A percentile compares a stretch with the other conserved stretches of the same genome.
These are phyloP conservation scores for Yponomeuta malinellus DNA, from an alignment of 2,888 invertebrate genomes.

Conservation along the genomic window DNA sequence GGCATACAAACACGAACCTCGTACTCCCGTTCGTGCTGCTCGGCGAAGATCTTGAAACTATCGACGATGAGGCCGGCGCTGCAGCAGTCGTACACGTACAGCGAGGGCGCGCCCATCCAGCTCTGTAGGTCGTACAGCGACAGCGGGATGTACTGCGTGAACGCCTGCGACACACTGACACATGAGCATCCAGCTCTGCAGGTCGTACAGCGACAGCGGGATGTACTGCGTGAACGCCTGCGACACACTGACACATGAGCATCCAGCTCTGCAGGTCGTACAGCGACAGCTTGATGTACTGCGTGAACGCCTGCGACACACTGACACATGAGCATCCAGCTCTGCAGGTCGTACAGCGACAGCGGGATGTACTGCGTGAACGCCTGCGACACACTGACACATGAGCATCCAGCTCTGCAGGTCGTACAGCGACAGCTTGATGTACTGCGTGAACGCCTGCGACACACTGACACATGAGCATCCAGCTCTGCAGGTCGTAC, in stretches of 20 bases:
- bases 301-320: slow-evolving; percentile 88
- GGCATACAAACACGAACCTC: slow-evolving; percentile 52
- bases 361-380: slow-evolving; percentile 99
- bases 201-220: slow-evolving; percentile 97
- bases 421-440: slow-evolving; percentile 98
- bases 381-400: slow-evolving; percentile 69
- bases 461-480: slow-evolving; percentile 59
- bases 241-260: slow-evolving; percentile 78
- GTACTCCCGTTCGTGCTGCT: slow-evolving; percentile 91
- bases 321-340: slow-evolving; percentile 93
- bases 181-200: slow-evolving; percentile 98
- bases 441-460: slow-evolving; percentile 98
- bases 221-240: slow-evolving; percentile 99
- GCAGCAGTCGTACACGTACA: slow-evolving; percentile 99
- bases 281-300: slow-evolving; percentile 98
- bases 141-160: slow-evolving; percentile 99
- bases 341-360: slow-evolving; percentile 98
- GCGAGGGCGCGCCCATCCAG: slow-evolving; percentile 99
- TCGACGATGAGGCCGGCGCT: slow-evolving; percentile 98
- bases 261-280: slow-evolving; percentile 99
- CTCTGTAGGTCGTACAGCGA: slow-evolving; percentile 98
- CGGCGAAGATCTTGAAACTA: slow-evolving; percentile 91
- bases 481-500: slow-evolving; percentile 99
- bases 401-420: slow-evolving; percentile 95
- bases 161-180: slow-evolving; percentile 76